phyloP scores from a whole-genome alignment of 2,888 invertebrate species.

The Platycnemis pennipes region DNA sequence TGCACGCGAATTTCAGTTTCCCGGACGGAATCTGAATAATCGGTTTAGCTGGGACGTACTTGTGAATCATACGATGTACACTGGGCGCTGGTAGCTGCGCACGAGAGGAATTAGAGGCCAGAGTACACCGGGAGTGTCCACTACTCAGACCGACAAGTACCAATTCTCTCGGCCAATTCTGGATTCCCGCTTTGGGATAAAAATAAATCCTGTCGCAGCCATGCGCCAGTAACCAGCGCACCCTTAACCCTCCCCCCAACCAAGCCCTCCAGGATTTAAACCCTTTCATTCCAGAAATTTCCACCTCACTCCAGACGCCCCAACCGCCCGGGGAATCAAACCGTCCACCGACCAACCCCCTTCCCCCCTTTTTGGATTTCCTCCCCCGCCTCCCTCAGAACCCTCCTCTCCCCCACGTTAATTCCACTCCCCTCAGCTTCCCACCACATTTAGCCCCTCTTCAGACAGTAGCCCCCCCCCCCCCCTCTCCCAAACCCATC shows the following conservation, averaged over 20 bases:
- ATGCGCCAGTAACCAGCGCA: not conserved
- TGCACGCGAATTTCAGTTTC: no score
- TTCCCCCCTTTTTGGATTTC: not conserved
- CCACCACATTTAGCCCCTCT: not conserved
- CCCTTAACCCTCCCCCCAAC: not conserved
- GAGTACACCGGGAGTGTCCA: not conserved
- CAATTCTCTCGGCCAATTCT: not conserved
- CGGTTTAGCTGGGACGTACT: no score
- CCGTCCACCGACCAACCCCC: not conserved
- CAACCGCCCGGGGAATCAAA: not conserved
- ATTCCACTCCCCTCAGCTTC: not conserved
- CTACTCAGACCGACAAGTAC: not conserved
- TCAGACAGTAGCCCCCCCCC: not conserved
- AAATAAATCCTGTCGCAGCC: not conserved
- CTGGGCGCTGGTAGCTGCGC: not conserved
- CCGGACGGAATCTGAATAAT: no score
- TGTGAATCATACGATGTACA: no score
- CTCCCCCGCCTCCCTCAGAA: not conserved
- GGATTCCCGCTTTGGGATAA: not conserved
- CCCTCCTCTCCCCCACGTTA: not conserved
- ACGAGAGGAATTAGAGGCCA: not conserved
- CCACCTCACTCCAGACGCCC: not conserved
- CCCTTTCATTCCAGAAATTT: constrained; percentile 1
- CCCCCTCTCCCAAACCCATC: not conserved
- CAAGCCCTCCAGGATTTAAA: not conserved